Base-by-base conservation (phyloP, 2,113 vertebrate species). In the Chaetodon trifascialis region DNA sequence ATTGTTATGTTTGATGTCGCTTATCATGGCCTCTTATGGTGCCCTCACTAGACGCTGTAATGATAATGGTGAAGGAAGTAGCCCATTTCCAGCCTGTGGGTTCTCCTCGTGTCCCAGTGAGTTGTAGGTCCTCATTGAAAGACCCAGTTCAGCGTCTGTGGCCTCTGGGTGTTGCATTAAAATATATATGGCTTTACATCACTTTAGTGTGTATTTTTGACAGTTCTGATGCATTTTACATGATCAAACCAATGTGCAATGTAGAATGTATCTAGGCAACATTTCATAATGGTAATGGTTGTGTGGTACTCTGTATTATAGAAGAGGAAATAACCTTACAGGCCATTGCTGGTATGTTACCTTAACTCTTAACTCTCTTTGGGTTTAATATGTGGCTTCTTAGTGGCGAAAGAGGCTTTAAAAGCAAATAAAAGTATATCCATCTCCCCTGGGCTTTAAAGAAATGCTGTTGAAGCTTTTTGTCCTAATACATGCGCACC, bases 381-480 rank as follows among this genome's bases (percentile, higher is more conserved):
- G 56, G 52, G 47, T 85, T 79, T 82, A 89, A 88, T 87, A 59
- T 62, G 56, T 38, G 65, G 36, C 77, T 71, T 21, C 47, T 58
- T 49, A 66, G 47, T 60, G 78, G 46, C 16, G 73, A 56, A 65
- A 56, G 17, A 17, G 47, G 65, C 75, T 86, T 88, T 90, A 86
- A 89, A 89, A 87, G 68, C 78, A 85, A 86, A 91, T 89, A 73
- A 88, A 86, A 85, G 65, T 55, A 86, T 79, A 77, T 38, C 58
- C n/a, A 52, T 12, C 74, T 86, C 80, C 75, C 77, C 19, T 30
- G 52, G 81, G 90, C 64, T 84, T 89, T 87, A 67, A 76, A 78
- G 84, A 88, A 63, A 80, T 58, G 47, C 73, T 74, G 47, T 88
- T 80, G 88, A 91, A 88, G 86, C 86, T 92, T 80, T 30, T 92